A percentile compares a stretch with the other conserved stretches of the same genome.
These are phyloP conservation scores for Brachionus calyciflorus DNA, from an alignment of 1,140 invertebrate genomes.

Conservation along the genomic window DNA sequence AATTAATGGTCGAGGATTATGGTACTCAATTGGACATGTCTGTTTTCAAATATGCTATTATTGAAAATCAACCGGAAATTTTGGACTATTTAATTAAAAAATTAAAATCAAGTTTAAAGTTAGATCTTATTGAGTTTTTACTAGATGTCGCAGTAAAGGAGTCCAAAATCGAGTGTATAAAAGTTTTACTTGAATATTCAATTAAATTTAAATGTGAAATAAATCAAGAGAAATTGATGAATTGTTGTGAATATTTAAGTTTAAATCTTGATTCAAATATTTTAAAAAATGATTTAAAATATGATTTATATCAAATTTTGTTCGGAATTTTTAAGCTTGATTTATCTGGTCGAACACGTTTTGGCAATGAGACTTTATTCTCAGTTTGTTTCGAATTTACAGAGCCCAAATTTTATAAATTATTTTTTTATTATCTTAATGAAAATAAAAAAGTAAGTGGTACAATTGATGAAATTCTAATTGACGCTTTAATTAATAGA, in stretches of 20 bases:
- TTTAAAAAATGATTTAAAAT: not conserved
- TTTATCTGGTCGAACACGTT: not conserved
- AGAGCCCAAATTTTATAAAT: not conserved
- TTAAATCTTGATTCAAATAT: not conserved
- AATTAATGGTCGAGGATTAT: constrained; percentile 8
- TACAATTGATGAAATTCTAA: not conserved
- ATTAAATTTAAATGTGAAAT: not conserved
- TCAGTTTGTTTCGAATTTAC: constrained; percentile 19
- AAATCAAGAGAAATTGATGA: not conserved
- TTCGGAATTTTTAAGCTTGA: not conserved
- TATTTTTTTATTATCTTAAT: not conserved
- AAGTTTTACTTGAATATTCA: constrained; percentile 15
- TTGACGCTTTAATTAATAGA: not conserved
- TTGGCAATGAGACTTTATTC: not conserved
- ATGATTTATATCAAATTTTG: not conserved
- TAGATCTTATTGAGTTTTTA: not conserved
- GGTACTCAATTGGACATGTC: not conserved
- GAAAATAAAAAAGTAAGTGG: not conserved
- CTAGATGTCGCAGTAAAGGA: not conserved
- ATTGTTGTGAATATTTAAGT: constrained; percentile 6
- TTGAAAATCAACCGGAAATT: constrained; percentile 21
- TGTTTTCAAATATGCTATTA: constrained; percentile 3
- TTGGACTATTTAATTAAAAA: not conserved
- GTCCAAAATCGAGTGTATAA: constrained; percentile 10
- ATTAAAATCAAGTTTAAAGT: not conserved